Evolutionary conservation across 2,888 invertebrate genomes (phyloP).

Genomic region (Dendrolimus houi): DNA sequence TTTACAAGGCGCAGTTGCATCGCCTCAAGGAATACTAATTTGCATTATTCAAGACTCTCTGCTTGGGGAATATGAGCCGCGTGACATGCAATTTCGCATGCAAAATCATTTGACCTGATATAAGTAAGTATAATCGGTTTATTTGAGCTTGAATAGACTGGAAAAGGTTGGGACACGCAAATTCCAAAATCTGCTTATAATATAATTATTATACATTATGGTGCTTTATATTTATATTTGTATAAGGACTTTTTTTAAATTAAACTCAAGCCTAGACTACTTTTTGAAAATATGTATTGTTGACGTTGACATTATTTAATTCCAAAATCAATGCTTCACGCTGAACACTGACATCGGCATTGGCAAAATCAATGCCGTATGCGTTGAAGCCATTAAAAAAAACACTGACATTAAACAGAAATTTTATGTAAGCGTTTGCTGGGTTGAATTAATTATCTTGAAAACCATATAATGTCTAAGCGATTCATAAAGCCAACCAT

Average conservation of each 20-base stretch:
- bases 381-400: no score
- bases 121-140: neutral
- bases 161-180: neutral
- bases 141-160: neutral
- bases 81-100: conserved; percentile 44
- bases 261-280: no score
- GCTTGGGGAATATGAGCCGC: conserved; percentile 24
- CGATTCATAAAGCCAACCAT: conserved; percentile 42
- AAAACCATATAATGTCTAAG: conserved; percentile 32
- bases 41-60: conserved; percentile 3
- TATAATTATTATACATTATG: no score
- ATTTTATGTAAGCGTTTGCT: no score
- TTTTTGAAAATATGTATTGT: neutral
- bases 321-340: no score
- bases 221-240: no score
- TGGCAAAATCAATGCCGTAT: no score
- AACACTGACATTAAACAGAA: no score
- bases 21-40: no score
- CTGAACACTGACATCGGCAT: no score
- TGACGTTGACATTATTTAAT: neutral
- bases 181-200: neutral
- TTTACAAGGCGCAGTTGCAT: no score
- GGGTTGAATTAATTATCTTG: neutral
- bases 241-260: no score
- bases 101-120: conserved; percentile 2